These are phyloP conservation scores for Rallus limicola DNA, from an alignment of 2,113 vertebrate genomes.

Conservation along the genomic window DNA sequence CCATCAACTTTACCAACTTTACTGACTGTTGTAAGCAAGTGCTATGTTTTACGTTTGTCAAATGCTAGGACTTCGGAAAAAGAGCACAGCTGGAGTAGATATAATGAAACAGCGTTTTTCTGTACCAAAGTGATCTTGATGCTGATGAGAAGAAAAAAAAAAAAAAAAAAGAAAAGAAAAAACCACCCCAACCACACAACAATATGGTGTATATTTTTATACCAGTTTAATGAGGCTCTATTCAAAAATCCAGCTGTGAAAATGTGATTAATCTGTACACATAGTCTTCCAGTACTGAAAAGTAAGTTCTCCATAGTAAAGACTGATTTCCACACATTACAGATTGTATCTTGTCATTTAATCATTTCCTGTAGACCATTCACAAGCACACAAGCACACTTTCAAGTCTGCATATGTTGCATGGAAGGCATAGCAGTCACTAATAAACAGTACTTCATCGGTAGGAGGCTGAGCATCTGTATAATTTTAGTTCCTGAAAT, in stretches of 20 bases:
- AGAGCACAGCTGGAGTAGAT: constrained; percentile 62
- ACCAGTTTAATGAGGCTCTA: constrained; percentile 54
- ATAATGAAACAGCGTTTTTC: constrained; percentile 41
- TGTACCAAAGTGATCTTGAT: constrained; percentile 32
- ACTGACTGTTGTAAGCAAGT: not conserved
- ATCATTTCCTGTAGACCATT: constrained; percentile 13
- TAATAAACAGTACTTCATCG: not conserved
- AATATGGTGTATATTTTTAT: constrained; percentile 55
- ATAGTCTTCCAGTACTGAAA: not conserved
- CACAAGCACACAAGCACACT: not conserved
- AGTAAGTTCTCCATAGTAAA: constrained; percentile 4
- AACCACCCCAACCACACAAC: not conserved
- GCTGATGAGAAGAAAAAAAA: not conserved
- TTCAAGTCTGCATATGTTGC: not conserved
- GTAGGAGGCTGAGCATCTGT: not conserved
- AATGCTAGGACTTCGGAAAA: constrained; percentile 18
- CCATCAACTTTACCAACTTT: not conserved
- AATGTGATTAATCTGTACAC: constrained; percentile 37
- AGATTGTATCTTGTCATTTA: not conserved
- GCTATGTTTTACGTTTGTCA: constrained; percentile 20
- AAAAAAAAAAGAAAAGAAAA: not conserved
- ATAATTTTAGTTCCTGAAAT: not conserved
- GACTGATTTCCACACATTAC: constrained; percentile 4
- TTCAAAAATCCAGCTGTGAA: constrained; percentile 68
- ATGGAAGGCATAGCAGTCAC: not conserved